Evolutionary conservation across 2,113 vertebrate species (phyloP), one percentile per base, ranked within the genome.

Genomic region (Ceuthmochares aereus): DNA sequence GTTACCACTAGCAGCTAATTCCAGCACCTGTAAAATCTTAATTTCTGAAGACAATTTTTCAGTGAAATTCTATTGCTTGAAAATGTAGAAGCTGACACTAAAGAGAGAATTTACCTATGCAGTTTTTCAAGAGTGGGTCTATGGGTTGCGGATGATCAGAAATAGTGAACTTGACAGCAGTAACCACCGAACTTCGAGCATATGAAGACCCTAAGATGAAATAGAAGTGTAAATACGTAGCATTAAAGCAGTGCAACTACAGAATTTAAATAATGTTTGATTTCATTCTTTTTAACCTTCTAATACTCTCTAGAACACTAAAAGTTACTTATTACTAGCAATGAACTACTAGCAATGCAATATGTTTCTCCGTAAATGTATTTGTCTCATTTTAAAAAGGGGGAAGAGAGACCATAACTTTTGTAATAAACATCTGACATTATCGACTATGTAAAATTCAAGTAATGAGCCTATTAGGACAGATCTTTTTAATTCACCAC

Each of bases 161-260:
- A 98, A 99, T 99, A 47, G 99, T 99, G 97, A 99, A 99, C 90
- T 99, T 99, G 43, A 99, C 99, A 72, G 99, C 99, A 30, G 99
- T 99, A 70, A 99, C 99, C 86, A 99, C 99, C 22, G 99, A 99
- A 97, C 99, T 99, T 92, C 99, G 98, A 95, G 99, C 99, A 84
- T 99, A 99, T 8, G 99, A 99, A 4, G 99, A 99, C 8, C 99
- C 99, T 99, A 94, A 84, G 63, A 84, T 30, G 86, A 95, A 96
- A 95, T 22, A 90, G 26, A 92, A 90, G 30, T 51, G 19, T 85
- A 37, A 49, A 73, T 43, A 89, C 1, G 3, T 13, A 93, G 21
- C 66, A 86, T 32, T 45, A 82, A 81, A 81, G 34, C 16, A 30
- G 60, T 29, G 73, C 12, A 82, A 83, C 18, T 45, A 74, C 1